Percentiles rank a stretch among this genome's conserved stretches.
phyloP scores from a whole-genome alignment of 2,797 vertebrate genomes.

The Limosa lapponica region DNA sequence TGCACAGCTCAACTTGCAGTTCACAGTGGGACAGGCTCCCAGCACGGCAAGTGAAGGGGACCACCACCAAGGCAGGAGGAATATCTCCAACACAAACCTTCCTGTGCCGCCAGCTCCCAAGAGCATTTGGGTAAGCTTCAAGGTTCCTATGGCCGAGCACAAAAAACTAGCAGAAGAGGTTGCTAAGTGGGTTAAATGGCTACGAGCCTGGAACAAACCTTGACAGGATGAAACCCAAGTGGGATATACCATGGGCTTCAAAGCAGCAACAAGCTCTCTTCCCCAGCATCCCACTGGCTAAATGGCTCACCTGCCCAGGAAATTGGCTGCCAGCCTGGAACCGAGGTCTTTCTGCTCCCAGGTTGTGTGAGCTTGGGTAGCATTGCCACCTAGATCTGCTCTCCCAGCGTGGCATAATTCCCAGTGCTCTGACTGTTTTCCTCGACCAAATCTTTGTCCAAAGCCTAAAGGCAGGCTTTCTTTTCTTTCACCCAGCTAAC shows the following conservation, averaged over 20 bases:
- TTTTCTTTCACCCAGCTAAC: background rate
- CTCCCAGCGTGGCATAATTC: background rate
- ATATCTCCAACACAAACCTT: background rate
- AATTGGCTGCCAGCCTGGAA: background rate
- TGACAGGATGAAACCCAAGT: background rate
- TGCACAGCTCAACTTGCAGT: background rate
- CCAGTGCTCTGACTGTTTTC: background rate
- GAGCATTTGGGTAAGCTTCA: background rate
- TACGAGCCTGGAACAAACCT: background rate
- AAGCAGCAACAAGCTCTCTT: background rate
- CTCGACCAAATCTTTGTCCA: background rate
- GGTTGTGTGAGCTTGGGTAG: background rate
- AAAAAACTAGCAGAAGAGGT: background rate
- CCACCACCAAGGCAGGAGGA: rapidly evolving
- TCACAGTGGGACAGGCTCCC: background rate
- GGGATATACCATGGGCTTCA: background rate
- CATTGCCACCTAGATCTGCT: background rate
- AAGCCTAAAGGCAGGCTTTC: background rate
- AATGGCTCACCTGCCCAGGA: background rate
- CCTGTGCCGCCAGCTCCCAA: background rate
- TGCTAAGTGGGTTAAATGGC: background rate
- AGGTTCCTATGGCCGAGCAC: background rate
- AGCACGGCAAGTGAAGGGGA: background rate
- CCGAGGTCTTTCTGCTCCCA: background rate
- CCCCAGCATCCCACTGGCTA: background rate